Base-by-base conservation (phyloP, 2,797 vertebrate species). In the Holocentrus rufus region DNA sequence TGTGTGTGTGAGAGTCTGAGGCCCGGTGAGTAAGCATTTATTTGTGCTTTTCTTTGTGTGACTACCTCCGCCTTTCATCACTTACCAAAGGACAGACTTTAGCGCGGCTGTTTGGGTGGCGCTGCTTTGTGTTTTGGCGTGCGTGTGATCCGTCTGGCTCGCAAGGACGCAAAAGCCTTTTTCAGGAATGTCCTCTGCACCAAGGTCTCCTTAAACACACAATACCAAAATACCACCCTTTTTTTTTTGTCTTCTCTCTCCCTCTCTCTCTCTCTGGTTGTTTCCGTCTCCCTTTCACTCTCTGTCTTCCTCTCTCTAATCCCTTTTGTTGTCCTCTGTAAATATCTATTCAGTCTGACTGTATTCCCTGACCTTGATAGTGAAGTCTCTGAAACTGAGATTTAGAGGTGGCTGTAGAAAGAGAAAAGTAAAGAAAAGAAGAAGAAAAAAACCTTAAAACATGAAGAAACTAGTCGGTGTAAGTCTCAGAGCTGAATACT, bases 71-170 rank as follows among this genome's bases (percentile, higher is more conserved):
- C 76, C 77, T 85, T 86, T 82, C 72, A 84, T 79, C 23, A 20
- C 72, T 72, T 71, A 77, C 72, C 85, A 81, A 83, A 82, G 69
- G 79, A 34, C 49, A 68, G 82, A 80, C 74, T 79, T 67, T n/a
- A 47, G 67, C 68, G 70, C 13, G 57, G 74, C 62, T 70, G 58
- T 73, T 77, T 69, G 62, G 72, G 58, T 59, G 66, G 65, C 65
- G 77, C 36, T 76, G 60, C 79, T 87, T 83, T 86, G 78, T 82
- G 57, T 88, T 74, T 76, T 31, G 30, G n/a, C n/a, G 67, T 67
- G 73, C 66, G 81, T 76, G 77, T 82, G 75, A 87, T 87, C 78
- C 69, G 70, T 83, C 69, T 77, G 81, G 68, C 67, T 84, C 66
- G 53, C 60, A 72, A 55, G 53, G 81, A 53, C 69, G 69, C 74